phyloP scores from a whole-genome alignment of 2,113 vertebrate species.

The Pollachius pollachius region DNA sequence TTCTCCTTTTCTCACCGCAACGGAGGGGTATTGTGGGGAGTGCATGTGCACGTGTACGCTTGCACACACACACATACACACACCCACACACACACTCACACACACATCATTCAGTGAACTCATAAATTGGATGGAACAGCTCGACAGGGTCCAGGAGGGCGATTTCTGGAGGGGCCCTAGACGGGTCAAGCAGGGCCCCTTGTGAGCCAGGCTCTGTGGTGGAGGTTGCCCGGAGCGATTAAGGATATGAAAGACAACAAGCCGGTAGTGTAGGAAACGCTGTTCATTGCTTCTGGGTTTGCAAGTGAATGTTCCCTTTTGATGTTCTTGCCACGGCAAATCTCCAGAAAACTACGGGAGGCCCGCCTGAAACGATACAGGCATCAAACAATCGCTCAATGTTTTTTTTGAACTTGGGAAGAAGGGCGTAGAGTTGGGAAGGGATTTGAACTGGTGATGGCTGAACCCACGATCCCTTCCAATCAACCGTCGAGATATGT shows the following conservation, averaged over 20 bases:
- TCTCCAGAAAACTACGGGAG: constrained; percentile 29
- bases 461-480: neutral
- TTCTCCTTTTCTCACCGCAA: constrained; percentile 6
- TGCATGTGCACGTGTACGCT: neutral
- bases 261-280: constrained; percentile 17
- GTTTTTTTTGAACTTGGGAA: constrained; percentile 13
- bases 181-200: constrained; percentile 30
- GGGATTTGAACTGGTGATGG: constrained; percentile 33
- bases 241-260: constrained; percentile 39
- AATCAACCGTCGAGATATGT: constrained; percentile 9
- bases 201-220: constrained; percentile 12
- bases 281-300: constrained; percentile 44
- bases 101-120: neutral
- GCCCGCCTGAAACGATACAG: constrained; percentile 28
- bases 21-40: neutral
- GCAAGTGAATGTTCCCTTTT: constrained; percentile 41
- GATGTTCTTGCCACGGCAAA: constrained; percentile 52
- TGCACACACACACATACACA: neutral
- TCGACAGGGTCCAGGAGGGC: constrained; percentile 17
- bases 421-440: constrained; percentile 10
- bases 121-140: neutral
- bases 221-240: constrained; percentile 22
- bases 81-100: no score
- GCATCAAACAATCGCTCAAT: constrained; percentile 14
- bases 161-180: constrained; percentile 8